Conservation (phyloP, 1,140 invertebrate genomes). For the Macrobrachium nipponense region DNA sequence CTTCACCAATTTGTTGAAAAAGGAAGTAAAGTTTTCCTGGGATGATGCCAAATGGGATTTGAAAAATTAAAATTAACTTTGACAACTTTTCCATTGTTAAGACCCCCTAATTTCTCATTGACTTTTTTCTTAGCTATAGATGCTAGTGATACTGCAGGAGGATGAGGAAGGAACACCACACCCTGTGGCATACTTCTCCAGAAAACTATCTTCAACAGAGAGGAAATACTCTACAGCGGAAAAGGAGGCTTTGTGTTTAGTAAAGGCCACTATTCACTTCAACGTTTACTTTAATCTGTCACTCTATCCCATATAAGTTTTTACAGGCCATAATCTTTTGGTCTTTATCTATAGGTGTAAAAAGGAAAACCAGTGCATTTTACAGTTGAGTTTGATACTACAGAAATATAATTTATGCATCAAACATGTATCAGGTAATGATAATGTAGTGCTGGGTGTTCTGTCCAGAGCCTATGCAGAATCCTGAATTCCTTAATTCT, state of each 20-base stretch:
- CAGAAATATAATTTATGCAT: not conserved
- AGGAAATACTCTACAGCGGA: not conserved
- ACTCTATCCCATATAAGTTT: not conserved
- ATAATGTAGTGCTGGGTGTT: not conserved
- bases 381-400: not conserved
- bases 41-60: not conserved
- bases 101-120: not conserved
- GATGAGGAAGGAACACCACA: not conserved
- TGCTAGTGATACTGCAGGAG: slow-evolving; percentile 6
- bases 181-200: not conserved
- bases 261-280: not conserved
- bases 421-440: not conserved
- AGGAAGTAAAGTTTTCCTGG: not conserved
- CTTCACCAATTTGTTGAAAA: not conserved
- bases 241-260: not conserved
- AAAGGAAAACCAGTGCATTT: not conserved
- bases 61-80: not conserved
- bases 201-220: not conserved
- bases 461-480: not conserved
- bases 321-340: not conserved
- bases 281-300: not conserved
- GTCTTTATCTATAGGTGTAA: not conserved
- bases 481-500: no score
- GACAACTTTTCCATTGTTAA: not conserved
- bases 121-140: not conserved